A percentile compares a stretch with the other conserved stretches of the same genome.
phyloP scores from a whole-genome alignment of 2,797 vertebrate species.

The Neostethus bicornis region DNA sequence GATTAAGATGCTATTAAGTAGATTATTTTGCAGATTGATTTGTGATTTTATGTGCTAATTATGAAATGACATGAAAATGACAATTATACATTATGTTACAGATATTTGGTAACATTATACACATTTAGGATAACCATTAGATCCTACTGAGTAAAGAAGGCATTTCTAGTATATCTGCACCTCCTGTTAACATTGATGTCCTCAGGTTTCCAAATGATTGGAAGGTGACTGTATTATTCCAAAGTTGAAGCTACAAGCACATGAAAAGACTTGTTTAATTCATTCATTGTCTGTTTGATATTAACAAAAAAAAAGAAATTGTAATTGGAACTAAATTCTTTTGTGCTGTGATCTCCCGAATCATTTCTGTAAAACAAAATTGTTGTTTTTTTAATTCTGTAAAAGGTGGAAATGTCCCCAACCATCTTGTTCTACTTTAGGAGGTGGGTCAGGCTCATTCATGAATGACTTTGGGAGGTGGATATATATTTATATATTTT shows the following conservation, averaged over 20 bases:
- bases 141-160: neutral
- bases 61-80: conserved; percentile 8
- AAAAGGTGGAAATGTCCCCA: too few species aligned
- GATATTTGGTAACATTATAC: neutral
- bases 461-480: conserved; percentile 28
- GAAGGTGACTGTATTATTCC: conserved; percentile 29
- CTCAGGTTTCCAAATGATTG: conserved; percentile 21
- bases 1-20: conserved; percentile 24
- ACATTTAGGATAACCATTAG: conserved; percentile 14
- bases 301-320: neutral
- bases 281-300: neutral
- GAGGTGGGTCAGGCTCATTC: conserved; percentile 29
- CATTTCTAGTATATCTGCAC: neutral
- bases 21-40: conserved; percentile 35
- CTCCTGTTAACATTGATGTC: neutral
- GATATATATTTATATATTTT: conserved; percentile 50
- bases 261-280: neutral
- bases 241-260: conserved; percentile 36
- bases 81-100: conserved; percentile 1
- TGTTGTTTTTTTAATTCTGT: conserved; percentile 10
- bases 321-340: too few species aligned
- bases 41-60: conserved; percentile 18
- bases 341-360: too few species aligned
- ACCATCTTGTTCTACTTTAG: conserved; percentile 16
- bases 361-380: conserved; percentile 14